A percentile compares a stretch with the other conserved stretches of the same genome.
phyloP scores from a whole-genome alignment of 2,113 vertebrate genomes.

The Isurus oxyrinchus region DNA sequence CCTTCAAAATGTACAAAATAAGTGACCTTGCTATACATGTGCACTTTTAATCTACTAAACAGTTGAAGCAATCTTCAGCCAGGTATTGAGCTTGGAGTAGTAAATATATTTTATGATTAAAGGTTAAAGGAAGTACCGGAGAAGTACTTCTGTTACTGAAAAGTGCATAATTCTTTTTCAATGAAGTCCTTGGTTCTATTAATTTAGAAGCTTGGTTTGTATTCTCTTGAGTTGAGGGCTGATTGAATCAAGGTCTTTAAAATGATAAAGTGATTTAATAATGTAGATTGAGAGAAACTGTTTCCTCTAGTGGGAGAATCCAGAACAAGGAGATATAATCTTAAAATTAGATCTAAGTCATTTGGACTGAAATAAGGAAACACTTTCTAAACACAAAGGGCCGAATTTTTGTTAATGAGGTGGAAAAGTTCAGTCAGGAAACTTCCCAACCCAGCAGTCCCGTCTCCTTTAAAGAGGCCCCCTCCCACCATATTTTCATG shows the following conservation, averaged over 20 bases:
- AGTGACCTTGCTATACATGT: not conserved
- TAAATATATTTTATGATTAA: slow-evolving; percentile 31
- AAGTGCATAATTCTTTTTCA: not conserved
- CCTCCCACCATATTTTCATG: too few species aligned
- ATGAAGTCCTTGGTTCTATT: not conserved
- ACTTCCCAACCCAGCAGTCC: too few species aligned
- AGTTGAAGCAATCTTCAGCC: not conserved
- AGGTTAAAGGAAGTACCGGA: not conserved
- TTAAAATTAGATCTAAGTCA: not conserved
- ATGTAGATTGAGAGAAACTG: not conserved
- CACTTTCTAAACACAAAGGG: not conserved
- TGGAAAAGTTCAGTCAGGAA: too few species aligned
- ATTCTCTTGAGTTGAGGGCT: not conserved
- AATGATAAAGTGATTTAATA: not conserved
- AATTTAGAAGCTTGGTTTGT: not conserved
- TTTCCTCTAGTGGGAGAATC: not conserved
- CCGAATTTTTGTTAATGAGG: too few species aligned
- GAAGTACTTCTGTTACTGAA: not conserved
- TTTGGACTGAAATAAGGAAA: not conserved
- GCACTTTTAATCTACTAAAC: not conserved
- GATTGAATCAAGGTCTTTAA: not conserved
- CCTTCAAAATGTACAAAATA: not conserved
- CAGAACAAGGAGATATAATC: not conserved
- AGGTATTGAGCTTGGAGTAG: slow-evolving; percentile 4
- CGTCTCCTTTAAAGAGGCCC: too few species aligned